These are phyloP conservation scores for Pristionchus arcanus DNA, from an alignment of 2,888 invertebrate species.

Conservation along the genomic window DNA sequence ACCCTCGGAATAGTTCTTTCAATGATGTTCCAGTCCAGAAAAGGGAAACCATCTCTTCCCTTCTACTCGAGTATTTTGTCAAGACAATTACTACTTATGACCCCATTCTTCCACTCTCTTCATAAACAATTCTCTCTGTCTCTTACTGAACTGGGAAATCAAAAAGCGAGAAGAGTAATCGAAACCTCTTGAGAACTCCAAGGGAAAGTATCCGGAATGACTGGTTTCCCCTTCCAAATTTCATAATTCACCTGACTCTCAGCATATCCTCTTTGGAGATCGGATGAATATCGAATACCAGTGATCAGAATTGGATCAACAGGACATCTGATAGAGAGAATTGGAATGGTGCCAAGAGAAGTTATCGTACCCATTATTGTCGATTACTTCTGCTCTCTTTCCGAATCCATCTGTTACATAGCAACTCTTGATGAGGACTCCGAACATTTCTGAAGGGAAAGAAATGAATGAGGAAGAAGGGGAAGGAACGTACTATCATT, in stretches of 20 bases:
- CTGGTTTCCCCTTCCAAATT: not conserved
- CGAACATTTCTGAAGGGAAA: conserved; percentile 77
- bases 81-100: conserved; percentile 16
- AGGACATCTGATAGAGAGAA: conserved; percentile 69
- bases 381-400: conserved; percentile 77
- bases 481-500: conserved; percentile 71
- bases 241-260: conserved; percentile 68
- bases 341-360: not conserved
- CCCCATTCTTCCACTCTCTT: conserved; percentile 1
- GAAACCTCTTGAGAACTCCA: not conserved
- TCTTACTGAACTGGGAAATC: not conserved
- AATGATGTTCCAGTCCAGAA: conserved; percentile 12
- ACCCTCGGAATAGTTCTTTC: conserved; percentile 7
- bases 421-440: conserved; percentile 79
- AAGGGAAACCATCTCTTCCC: not conserved
- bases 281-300: conserved; percentile 77
- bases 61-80: conserved; percentile 28
- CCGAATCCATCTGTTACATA: conserved; percentile 79
- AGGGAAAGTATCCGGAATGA: not conserved
- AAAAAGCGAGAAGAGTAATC: not conserved
- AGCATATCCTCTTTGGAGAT: conserved; percentile 79
- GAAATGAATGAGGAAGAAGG: not conserved
- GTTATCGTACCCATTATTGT: conserved; percentile 58
- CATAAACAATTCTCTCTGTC: not conserved
- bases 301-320: conserved; percentile 78